Percentiles rank a stretch among this genome's conserved stretches.
These are phyloP conservation scores for Oxyruncus cristatus DNA, from an alignment of 2,113 vertebrate species.

Conservation along the genomic window DNA sequence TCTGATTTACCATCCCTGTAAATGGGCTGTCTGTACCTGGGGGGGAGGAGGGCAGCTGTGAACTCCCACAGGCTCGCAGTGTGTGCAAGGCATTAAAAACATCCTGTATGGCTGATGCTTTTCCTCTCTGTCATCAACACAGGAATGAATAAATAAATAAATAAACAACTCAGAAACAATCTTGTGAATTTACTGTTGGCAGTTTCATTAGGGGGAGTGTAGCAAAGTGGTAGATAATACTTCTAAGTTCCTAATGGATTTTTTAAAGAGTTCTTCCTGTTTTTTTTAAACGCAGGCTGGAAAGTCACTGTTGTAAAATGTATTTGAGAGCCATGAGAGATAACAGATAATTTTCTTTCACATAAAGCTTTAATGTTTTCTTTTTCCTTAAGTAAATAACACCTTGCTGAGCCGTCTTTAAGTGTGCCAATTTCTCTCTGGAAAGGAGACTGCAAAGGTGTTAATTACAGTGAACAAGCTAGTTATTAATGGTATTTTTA, in stretches of 20 bases:
- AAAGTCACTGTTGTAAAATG: slow-evolving; percentile 7
- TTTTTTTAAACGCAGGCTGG: not conserved
- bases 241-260: not conserved
- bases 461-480: slow-evolving; percentile 65
- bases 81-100: not conserved
- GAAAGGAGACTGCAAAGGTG: slow-evolving; percentile 46
- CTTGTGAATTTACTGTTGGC: not conserved
- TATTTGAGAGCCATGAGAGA: slow-evolving; percentile 11
- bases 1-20: not conserved
- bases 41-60: not conserved
- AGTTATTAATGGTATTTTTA: slow-evolving; percentile 55
- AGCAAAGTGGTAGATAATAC: not conserved
- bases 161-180: not conserved
- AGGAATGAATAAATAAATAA: not conserved
- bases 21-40: not conserved
- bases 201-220: not conserved
- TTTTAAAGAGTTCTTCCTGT: not conserved
- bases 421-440: slow-evolving; percentile 22
- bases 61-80: not conserved
- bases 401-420: slow-evolving; percentile 39
- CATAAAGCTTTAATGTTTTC: slow-evolving; percentile 48
- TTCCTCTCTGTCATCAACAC: not conserved
- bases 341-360: slow-evolving; percentile 40
- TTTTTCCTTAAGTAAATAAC: slow-evolving; percentile 58
- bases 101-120: not conserved